A percentile compares a stretch with the other conserved stretches of the same genome.
Evolutionary conservation across 2,797 vertebrate species (phyloP).

Genomic region (Danio kyathit): DNA sequence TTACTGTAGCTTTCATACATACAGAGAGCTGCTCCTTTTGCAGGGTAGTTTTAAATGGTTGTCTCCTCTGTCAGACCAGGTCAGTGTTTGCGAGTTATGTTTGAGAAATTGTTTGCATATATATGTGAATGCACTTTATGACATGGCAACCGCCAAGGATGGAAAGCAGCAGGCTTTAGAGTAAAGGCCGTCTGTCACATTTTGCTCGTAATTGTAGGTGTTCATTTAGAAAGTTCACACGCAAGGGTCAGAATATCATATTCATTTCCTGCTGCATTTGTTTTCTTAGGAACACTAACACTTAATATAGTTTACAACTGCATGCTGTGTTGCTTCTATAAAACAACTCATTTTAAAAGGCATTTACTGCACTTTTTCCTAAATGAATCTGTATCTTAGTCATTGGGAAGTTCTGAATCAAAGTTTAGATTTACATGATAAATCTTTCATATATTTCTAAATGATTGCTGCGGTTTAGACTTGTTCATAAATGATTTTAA

Average conservation of each 20-base stretch:
- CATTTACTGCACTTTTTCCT: background rate
- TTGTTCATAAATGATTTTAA: background rate
- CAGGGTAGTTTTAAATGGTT: conserved; percentile 57
- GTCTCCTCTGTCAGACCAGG: conserved; percentile 68
- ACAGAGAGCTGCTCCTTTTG: background rate
- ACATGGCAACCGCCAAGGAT: conserved; percentile 10
- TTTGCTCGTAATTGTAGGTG: background rate
- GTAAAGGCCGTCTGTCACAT: background rate
- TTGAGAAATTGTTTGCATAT: conserved; percentile 13
- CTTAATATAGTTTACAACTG: background rate
- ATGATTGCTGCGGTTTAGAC: background rate
- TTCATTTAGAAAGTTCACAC: background rate
- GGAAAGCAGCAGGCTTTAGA: conserved; percentile 2
- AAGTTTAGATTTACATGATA: background rate
- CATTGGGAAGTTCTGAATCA: background rate
- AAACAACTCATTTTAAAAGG: background rate
- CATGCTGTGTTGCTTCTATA: background rate
- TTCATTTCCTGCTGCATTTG: background rate
- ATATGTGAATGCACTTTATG: conserved; percentile 8
- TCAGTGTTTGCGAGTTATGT: conserved; percentile 63
- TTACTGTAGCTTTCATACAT: background rate
- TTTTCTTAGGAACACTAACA: background rate
- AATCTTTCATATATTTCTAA: background rate
- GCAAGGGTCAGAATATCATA: background rate
- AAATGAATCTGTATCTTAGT: too few relatives aligned